Evolutionary conservation across 2,888 invertebrate species (phyloP), one percentile per base, ranked within the genome.

Genomic region (Drosophila hamatofila): DNA sequence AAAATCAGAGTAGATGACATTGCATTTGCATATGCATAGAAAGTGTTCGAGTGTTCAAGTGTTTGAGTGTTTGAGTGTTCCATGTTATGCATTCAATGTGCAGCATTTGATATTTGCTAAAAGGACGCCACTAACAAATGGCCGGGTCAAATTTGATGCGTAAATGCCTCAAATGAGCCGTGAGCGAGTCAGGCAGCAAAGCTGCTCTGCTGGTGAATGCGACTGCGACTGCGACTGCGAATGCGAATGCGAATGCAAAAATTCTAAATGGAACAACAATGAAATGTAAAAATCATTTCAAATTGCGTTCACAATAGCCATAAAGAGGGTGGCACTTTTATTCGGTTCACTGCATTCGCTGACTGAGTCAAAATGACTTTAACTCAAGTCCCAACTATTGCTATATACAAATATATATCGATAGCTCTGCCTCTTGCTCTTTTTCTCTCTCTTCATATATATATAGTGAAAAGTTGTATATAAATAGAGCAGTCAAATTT

Each of bases 201-300:
- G 51, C 51, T 30, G 51, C 27, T 18, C 54, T n/a, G n/a, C n/a
- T n/a, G n/a, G n/a, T n/a, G n/a, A n/a, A n/a, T n/a, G n/a, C n/a
- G n/a, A n/a, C n/a, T n/a, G 35, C 54, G 33, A 46, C 52, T 85
- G 64, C 39, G 39, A 37, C 1, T 37, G 41, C 64, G 69, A 57
- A 25, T 42, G 23, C 18, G 33, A 73, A 57, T 82, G 58, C 58
- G 80, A 58, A 72, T 85, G 65, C 65, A 80, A 62, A 73, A 60
- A 52, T 54, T 75, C 66, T 61, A 68, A 79, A 79, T 72, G 71
- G 59, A 79, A 66, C 85, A 72, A 75, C 82, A 81, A 81, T 81
- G 80, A 72, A 84, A 84, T 81, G 81, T 58, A 75, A 81, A 82
- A 82, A 66, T 72, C 64, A 72, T 81, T 84, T 82, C 59, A 79